A percentile compares a stretch with the other conserved stretches of the same genome.
Conservation (phyloP, 2,797 vertebrate genomes). For the Alca torda region DNA sequence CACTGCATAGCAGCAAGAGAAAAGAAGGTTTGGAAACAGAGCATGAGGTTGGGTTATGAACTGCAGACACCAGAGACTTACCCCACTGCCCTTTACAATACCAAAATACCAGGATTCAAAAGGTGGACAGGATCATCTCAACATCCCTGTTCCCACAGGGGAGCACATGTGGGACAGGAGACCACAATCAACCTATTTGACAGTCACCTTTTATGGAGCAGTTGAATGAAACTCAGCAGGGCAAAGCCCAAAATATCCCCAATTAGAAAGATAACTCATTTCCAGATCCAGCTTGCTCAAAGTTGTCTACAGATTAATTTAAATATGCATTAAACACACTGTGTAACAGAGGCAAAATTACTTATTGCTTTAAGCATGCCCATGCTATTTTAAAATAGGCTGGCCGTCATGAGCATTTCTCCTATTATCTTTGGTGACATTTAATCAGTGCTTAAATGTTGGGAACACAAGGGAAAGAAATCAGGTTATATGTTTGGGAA, state of each 20-base stretch:
- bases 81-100: too few species aligned
- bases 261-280: conserved; percentile 39
- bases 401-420: conserved; percentile 62
- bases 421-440: conserved; percentile 71
- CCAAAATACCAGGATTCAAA: not conserved
- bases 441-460: conserved; percentile 65
- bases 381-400: conserved; percentile 67
- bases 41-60: not conserved
- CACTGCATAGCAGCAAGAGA: not conserved
- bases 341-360: conserved; percentile 60
- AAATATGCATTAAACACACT: conserved; percentile 54
- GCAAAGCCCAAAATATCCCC: conserved; percentile 26
- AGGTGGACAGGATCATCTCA: not conserved
- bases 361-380: conserved; percentile 69
- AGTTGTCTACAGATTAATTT: conserved; percentile 62
- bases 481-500: conserved; percentile 59
- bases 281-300: conserved; percentile 27
- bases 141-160: accelerated
- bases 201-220: not conserved
- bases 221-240: not conserved
- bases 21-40: not conserved
- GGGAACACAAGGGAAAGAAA: conserved; percentile 62
- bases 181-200: not conserved
- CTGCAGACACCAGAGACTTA: not conserved
- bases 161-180: not conserved